Conservation (phyloP, 2,797 vertebrate genomes). For the Chelon auratus region DNA sequence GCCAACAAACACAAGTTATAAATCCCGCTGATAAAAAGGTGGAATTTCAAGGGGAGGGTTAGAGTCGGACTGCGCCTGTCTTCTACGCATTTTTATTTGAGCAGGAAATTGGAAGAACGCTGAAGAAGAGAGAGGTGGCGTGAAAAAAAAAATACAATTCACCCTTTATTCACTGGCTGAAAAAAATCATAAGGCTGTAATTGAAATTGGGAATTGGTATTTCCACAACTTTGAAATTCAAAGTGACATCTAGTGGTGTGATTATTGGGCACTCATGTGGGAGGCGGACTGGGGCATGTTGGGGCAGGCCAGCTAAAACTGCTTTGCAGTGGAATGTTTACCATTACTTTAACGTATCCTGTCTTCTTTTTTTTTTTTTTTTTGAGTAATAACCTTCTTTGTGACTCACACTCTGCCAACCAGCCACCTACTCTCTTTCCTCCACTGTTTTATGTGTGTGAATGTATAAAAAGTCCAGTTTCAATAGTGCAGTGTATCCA, state of each 20-base stretch:
- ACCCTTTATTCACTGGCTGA: background rate
- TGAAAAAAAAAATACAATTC: background rate
- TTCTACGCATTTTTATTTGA: slow-evolving; percentile 17
- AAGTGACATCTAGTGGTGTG: slow-evolving; percentile 18
- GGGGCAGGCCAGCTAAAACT: slow-evolving; percentile 44
- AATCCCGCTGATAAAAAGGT: slow-evolving; percentile 73
- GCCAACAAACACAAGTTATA: slow-evolving; percentile 62
- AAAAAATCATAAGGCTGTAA: background rate
- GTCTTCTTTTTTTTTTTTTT: slow-evolving; percentile 8
- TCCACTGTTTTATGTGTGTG: background rate
- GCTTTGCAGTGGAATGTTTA: slow-evolving; percentile 57
- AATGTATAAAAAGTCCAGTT: slow-evolving; percentile 15
- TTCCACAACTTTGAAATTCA: background rate
- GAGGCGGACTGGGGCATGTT: slow-evolving; percentile 42
- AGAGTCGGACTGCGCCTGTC: slow-evolving; percentile 14
- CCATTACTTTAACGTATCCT: slow-evolving; percentile 24
- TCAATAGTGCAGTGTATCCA: slow-evolving; percentile 3
- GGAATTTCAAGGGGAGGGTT: slow-evolving; percentile 57
- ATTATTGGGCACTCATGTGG: slow-evolving; percentile 17
- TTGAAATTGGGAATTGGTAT: background rate
- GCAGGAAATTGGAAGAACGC: slow-evolving; percentile 30
- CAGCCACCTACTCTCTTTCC: background rate
- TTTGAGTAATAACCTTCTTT: slow-evolving; percentile 14
- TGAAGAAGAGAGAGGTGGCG: background rate
- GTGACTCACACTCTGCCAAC: slow-evolving; percentile 6